Base-by-base conservation (phyloP, 35 echinoderm and acorn worm species). In the Lytechinus pictus region DNA sequence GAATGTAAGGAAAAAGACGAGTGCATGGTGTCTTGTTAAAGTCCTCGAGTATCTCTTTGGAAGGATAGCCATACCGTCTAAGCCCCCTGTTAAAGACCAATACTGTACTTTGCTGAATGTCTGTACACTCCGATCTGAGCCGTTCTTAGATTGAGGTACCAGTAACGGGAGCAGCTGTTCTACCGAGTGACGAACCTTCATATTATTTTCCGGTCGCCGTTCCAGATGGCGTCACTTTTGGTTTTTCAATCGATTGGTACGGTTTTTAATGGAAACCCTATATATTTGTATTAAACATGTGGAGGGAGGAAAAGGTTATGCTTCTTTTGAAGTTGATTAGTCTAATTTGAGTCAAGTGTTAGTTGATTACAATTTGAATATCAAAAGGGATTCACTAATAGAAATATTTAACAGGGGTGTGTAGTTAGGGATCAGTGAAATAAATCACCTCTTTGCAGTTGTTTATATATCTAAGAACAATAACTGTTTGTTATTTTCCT, bases 1-100 rank as follows among this genome's bases (percentile, higher is more conserved):
- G 29, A 95, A 97, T 66, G 97, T 97, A 56, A 97, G 96, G 94
- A 96, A 28, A 66, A 97, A 97, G 14, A 96, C 95, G 13, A 87
- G 54, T 51, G 54, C 60, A 10, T 96, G 97, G 56, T 97, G 60
- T 8, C 88, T 54, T 51, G 94, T 96, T 54, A 93, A 54, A 6
- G 52, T 57, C 53, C 55, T 55, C 21, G 28, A 54, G 54, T 93
- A 93, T 11, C 92, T 33, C 55, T 93, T 27, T 10, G 92, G 92
- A 14, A 93, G 27, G 29, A 54, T 24, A 4, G 52, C 92, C 92
- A 93, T 93, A 28, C 53, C 92, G 14, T 79, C 66, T 5, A 79
- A 79, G 92, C 53, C 54, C 6, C 29, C 29, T 21, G 52, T 11
- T 53, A 93, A 19, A 54, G 92, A 54, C 53, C 54, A 61, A 96